These are phyloP conservation scores for Eutrigla gurnardus DNA, from an alignment of 2,797 vertebrate genomes.

Conservation along the genomic window DNA sequence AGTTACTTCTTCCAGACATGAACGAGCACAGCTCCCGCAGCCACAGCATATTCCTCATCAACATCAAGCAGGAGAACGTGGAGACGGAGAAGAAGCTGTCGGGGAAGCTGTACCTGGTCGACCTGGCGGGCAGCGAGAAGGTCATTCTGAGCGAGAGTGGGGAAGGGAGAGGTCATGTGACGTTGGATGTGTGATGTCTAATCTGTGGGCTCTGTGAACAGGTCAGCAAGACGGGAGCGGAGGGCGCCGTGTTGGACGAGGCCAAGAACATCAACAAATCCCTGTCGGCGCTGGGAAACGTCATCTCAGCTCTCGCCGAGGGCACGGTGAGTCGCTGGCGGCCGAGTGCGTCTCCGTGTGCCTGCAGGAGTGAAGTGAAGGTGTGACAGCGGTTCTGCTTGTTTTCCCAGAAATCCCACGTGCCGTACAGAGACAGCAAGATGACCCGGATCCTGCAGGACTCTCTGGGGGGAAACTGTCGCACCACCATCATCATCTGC, in stretches of 20 bases:
- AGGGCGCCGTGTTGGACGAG: conserved; percentile 93
- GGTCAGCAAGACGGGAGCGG: conserved; percentile 97
- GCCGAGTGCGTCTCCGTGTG: no score
- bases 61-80: conserved; percentile 95
- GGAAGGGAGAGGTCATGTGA: fast-evolving
- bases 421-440: conserved; percentile 92
- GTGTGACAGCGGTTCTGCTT: no score
- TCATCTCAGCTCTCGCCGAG: conserved; percentile 95
- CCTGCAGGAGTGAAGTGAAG: no score
- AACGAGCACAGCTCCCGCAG: conserved; percentile 97
- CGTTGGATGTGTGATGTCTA: background rate
- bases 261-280: conserved; percentile 99
- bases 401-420: conserved; percentile 89
- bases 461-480: conserved; percentile 94
- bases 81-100: conserved; percentile 95
- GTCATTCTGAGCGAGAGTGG: conserved; percentile 63
- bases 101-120: conserved; percentile 95
- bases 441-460: conserved; percentile 97
- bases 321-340: conserved; percentile 85
- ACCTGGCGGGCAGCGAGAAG: conserved; percentile 95
- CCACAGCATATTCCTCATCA: conserved; percentile 97
- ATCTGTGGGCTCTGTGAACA: conserved; percentile 42
- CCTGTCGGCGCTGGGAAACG: conserved; percentile 93
- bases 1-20: conserved; percentile 85
- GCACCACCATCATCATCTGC: conserved; percentile 96